These are phyloP conservation scores for Rhodinocichla rosea DNA, from an alignment of 2,113 vertebrate genomes.

Conservation along the genomic window DNA sequence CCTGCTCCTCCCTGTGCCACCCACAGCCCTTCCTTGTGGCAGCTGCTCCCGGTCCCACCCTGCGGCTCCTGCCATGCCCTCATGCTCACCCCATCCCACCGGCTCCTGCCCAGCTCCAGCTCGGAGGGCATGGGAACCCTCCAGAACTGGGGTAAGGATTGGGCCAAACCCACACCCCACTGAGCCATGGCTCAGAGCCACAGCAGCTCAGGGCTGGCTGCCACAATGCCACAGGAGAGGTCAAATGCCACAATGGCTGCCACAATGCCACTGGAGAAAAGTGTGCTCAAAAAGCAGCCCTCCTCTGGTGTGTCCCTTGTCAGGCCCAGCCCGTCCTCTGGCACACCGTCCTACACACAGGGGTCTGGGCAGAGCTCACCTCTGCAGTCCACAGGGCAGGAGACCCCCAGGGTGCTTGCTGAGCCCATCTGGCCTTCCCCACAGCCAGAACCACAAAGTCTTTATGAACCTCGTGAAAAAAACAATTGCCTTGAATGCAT, in stretches of 20 bases:
- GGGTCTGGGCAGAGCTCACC: neutral
- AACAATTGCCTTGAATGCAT: neutral
- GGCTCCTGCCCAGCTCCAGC: rapidly evolving
- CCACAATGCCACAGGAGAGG: rapidly evolving
- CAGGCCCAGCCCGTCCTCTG: neutral
- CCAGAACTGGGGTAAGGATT: rapidly evolving
- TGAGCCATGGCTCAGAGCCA: rapidly evolving
- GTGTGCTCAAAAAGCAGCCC: no score
- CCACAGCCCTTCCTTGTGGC: neutral
- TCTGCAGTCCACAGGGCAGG: neutral
- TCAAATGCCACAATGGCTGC: no score
- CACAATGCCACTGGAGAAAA: rapidly evolving
- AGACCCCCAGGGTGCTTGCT: neutral
- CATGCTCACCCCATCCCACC: rapidly evolving
- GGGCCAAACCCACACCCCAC: neutral
- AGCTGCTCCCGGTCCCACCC: neutral
- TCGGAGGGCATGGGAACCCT: neutral
- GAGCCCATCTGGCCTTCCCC: neutral
- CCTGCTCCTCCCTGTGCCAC: neutral
- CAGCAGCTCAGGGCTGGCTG: rapidly evolving
- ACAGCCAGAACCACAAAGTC: neutral
- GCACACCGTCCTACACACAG: neutral
- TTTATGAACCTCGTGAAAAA: rapidly evolving
- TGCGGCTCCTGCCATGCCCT: neutral
- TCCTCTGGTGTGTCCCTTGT: rapidly evolving